These are phyloP conservation scores for Parasteatoda tepidariorum DNA, from an alignment of 1,140 invertebrate species.

Conservation along the genomic window DNA sequence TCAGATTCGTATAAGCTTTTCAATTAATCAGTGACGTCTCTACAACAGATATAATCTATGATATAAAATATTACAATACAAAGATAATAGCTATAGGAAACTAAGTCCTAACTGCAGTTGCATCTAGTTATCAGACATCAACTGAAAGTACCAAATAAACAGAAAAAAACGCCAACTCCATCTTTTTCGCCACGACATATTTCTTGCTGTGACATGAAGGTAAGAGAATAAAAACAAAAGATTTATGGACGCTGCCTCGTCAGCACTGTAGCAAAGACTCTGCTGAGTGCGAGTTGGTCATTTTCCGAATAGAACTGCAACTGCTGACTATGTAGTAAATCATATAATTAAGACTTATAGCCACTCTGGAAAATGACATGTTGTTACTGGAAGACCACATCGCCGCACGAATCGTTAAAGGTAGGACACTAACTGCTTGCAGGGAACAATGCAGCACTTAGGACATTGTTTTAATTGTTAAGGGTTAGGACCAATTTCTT, in stretches of 20 bases:
- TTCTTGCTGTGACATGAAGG: background rate
- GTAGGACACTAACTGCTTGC: background rate
- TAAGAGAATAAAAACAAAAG: background rate
- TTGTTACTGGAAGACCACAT: background rate
- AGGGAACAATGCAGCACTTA: background rate
- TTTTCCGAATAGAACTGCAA: background rate
- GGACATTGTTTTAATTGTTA: background rate
- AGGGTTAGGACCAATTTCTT: background rate
- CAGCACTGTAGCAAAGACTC: background rate
- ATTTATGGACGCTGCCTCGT: conserved; percentile 8
- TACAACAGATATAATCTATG: too few species aligned
- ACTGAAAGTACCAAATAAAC: background rate
- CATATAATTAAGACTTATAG: conserved; percentile 4
- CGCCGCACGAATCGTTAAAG: background rate
- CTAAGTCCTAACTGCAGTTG: too few species aligned
- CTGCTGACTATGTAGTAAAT: conserved; percentile 3
- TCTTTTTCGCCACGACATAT: background rate
- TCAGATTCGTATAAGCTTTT: too few species aligned
- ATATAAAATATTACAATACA: too few species aligned
- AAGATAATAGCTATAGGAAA: too few species aligned
- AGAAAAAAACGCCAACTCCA: too few species aligned
- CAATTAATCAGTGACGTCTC: too few species aligned
- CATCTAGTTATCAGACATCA: too few species aligned
- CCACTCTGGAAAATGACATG: background rate
- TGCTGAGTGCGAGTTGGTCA: background rate